Percentiles rank a stretch among this genome's conserved stretches.
phyloP scores from a whole-genome alignment of 2,888 invertebrate genomes.

The Hydriomena furcata region DNA sequence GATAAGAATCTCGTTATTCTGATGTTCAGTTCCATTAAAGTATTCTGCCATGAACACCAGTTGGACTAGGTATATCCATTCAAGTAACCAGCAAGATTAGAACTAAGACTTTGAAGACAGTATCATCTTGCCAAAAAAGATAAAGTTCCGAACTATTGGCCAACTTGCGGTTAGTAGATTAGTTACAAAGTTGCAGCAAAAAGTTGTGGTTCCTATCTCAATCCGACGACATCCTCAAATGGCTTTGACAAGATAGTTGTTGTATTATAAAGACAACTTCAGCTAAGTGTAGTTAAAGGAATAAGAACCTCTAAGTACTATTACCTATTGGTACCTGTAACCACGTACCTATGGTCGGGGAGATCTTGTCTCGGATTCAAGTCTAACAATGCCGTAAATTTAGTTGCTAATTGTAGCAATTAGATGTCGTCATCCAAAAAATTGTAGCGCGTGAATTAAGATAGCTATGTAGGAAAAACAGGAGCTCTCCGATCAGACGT shows the following conservation, averaged over 20 bases:
- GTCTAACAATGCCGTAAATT: too few relatives aligned
- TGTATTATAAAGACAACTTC: slow-evolving; percentile 10
- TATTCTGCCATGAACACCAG: slow-evolving; percentile 6
- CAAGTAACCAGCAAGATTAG: slow-evolving; percentile 23
- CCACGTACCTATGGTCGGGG: too few relatives aligned
- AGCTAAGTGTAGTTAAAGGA: too few relatives aligned
- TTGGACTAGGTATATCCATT: slow-evolving; percentile 18
- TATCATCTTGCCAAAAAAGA: slow-evolving; percentile 28
- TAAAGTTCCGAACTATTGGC: slow-evolving; percentile 27
- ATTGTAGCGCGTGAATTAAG: too few relatives aligned
- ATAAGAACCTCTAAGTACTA: too few relatives aligned
- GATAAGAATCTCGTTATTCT: background rate
- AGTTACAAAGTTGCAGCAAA: slow-evolving; percentile 27
- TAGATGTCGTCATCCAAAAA: too few relatives aligned
- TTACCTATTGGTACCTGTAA: too few relatives aligned
- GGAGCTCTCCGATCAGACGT: too few relatives aligned
- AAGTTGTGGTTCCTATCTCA: slow-evolving; percentile 27
- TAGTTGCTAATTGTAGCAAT: too few relatives aligned
- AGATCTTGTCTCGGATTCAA: too few relatives aligned
- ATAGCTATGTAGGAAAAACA: too few relatives aligned
- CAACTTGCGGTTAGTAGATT: slow-evolving; percentile 24
- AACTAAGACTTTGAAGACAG: slow-evolving; percentile 19
- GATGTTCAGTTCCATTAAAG: background rate
- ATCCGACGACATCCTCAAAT: slow-evolving; percentile 17
- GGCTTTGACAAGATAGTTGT: slow-evolving; percentile 19